Conservation (phyloP, 1,140 invertebrate species). For the Vollenhovia emeryi region DNA sequence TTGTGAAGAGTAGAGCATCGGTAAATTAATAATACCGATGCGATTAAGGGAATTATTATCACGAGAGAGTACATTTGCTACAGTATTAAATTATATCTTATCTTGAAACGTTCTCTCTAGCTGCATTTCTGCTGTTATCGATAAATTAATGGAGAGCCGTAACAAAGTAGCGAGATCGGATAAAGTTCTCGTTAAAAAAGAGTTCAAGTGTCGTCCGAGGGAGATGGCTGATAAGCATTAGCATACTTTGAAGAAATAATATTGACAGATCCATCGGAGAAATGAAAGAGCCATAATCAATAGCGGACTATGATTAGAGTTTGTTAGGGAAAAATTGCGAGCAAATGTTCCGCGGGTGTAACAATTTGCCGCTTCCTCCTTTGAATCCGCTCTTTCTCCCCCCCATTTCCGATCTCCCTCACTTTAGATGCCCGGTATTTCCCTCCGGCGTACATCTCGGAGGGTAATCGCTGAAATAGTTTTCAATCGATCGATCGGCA, state of each 20-base stretch:
- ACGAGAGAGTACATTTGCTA: neutral
- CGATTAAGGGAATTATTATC: neutral
- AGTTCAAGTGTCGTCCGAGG: neutral
- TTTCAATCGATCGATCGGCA: constrained; percentile 71
- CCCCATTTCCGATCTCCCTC: neutral
- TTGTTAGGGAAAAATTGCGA: neutral
- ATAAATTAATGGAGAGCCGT: neutral
- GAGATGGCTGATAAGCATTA: neutral
- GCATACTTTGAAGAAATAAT: neutral
- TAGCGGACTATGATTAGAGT: neutral
- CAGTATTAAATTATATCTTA: neutral
- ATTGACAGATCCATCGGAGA: neutral
- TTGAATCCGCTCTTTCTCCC: constrained; percentile 16
- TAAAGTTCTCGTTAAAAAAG: neutral
- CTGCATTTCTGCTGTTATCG: neutral
- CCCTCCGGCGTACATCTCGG: constrained; percentile 33
- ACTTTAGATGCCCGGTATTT: neutral
- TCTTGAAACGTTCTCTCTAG: neutral
- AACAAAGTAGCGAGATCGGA: neutral
- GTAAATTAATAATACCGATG: neutral
- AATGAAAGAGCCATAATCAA: neutral
- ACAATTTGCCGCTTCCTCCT: neutral
- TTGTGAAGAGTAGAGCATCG: neutral
- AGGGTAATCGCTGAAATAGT: constrained; percentile 70
- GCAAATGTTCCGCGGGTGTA: neutral